These are phyloP conservation scores for Microctonus hyperodae DNA, from an alignment of 2,888 invertebrate genomes.

Conservation along the genomic window DNA sequence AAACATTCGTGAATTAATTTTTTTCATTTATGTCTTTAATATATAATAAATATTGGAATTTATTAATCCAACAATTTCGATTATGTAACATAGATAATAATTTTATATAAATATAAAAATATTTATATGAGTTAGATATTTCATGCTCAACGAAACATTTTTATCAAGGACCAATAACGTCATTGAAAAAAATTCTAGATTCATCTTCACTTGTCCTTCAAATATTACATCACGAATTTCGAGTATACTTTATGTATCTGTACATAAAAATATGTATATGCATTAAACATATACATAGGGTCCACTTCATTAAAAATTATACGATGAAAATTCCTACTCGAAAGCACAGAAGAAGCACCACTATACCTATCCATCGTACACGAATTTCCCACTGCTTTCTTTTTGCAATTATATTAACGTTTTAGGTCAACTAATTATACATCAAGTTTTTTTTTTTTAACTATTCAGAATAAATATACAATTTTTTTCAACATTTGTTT, in stretches of 20 bases:
- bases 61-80: neutral
- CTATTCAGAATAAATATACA: no score
- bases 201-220: neutral
- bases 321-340: neutral
- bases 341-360: neutral
- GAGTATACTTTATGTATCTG: neutral
- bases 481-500: no score
- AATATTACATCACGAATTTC: neutral
- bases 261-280: no score
- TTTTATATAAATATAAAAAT: neutral
- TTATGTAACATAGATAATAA: no score
- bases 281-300: neutral
- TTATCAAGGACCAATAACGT: constrained; percentile 7
- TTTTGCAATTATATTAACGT: neutral
- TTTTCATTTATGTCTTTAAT: neutral
- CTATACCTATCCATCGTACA: neutral
- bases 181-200: neutral
- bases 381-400: neutral
- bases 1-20: neutral
- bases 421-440: neutral
- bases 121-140: neutral
- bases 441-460: neutral
- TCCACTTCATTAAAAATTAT: constrained; percentile 11
- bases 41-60: neutral
- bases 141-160: neutral